Base-by-base conservation (phyloP, 1,140 invertebrate genomes). In the Eriocheir sinensis region DNA sequence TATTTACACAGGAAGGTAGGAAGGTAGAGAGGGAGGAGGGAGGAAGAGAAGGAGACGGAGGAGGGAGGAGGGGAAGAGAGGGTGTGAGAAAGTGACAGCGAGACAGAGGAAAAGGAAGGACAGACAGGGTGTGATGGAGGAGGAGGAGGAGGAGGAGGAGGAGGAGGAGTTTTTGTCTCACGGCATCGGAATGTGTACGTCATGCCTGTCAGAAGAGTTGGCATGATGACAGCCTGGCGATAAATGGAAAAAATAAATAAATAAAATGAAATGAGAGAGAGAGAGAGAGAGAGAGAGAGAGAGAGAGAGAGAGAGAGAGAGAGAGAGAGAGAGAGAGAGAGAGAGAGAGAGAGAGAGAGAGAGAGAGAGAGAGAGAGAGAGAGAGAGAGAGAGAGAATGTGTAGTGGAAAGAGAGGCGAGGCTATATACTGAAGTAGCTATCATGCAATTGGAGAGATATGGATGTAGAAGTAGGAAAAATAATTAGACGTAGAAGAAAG, bases 141-240 rank as follows among this genome's bases (percentile, higher is more conserved):
- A 40, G 30, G 21, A 40, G 30, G 30, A 40, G 21, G 21, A 40
- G 38, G 81, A 40, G 81, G 81, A 85, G 86, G 38, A 40, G 8
- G 86, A 36, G 86, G 40, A 0, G n/a, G 15, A 17, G 40, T 89
- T 89, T 89, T 89, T 89, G 40, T 38, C 32, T 44, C 32, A 36
- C 30, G 34, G 9, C 36, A 17, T 92, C 12, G 91, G 79, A 92
- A 40, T 83, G 91, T 83, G 80, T 72, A 83, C 79, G 36, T 92
- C 91, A 92, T 44, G 91, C n/a, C 80, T 83, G 91, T 92, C 91
- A 83, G 27, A 40, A 30, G 21, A 48, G 36, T 81, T 83, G 79
- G 72, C 91, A 48, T 44, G 79, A 92, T 83, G 91, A 92, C 91
- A 92, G 91, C 17, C 40, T 32, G 88, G 17, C 30, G 88, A 89